Base-by-base conservation (phyloP, 2,888 invertebrate genomes). In the Tuberolachnus salignus region DNA sequence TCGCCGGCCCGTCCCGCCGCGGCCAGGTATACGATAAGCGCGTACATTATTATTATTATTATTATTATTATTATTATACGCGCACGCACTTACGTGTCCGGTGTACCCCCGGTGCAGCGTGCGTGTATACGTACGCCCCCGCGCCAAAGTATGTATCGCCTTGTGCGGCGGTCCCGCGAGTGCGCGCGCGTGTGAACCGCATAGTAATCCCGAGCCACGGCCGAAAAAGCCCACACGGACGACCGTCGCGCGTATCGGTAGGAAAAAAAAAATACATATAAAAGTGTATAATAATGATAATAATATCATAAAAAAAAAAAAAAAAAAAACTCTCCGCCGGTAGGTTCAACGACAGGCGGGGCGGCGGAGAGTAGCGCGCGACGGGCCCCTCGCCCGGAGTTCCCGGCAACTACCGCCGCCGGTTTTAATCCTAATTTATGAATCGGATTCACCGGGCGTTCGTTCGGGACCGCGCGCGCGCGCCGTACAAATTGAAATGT, bases 361-460 rank as follows among this genome's bases (percentile, higher is more conserved):
- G 16, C 46, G 14, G 3, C 49, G 23, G 23, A 16, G 46, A 4
- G 0, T 1, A 6, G 34, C 0, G 14, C 13, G n/a, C 0, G 1
- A 51, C 1, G 11, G 23, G 1, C 34, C 34, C 34, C 34, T 34
- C 16, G 69, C 13, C 14, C 9, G 53, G n/a, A 13, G 34, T 14
- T n/a, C 21, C 59, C n/a, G 61, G 34, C 34, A 6, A 34, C 64
- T 14, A 26, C 57, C 46, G 74, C 64, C 66, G 57, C 66, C 57
- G 66, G 73, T 74, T 74, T 64, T 75, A 67, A 75, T 67, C 67
- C 75, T 75, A 75, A 75, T 75, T 75, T 75, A 75, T 75, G 75
- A 75, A 75, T 75, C 75, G 66, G 66, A 44, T 75, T 55, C 75
- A 66, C 66, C 72, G 46, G 71, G 26, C 51, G 34, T 51, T 71